phyloP scores from a whole-genome alignment of 1,140 invertebrate genomes.

The Trichomalopsis sarcophagae region DNA sequence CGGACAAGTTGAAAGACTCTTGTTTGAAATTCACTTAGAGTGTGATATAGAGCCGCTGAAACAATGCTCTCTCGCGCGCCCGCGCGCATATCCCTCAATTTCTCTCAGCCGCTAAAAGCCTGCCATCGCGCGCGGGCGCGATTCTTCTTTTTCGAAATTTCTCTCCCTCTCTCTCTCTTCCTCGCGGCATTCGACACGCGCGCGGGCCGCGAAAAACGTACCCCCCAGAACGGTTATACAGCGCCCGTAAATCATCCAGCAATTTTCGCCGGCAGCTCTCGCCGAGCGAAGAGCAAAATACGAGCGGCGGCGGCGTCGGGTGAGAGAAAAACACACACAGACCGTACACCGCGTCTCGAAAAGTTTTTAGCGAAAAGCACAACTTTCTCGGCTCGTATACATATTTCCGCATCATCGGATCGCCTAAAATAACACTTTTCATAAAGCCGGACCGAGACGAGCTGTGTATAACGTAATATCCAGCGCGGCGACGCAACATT shows the following conservation, averaged over 20 bases:
- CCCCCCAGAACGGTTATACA: too few species aligned
- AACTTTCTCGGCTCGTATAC: neutral
- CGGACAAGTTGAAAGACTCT: neutral
- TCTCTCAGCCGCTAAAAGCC: neutral
- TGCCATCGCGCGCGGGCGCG: neutral
- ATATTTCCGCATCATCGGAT: neutral
- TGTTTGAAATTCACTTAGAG: neutral
- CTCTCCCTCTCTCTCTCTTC: neutral
- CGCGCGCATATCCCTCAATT: neutral
- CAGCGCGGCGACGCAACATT: neutral
- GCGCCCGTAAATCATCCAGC: neutral
- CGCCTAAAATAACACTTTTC: neutral
- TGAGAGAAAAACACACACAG: neutral
- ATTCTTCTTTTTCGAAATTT: slow-evolving; percentile 2
- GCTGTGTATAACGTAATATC: neutral
- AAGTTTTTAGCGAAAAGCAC: neutral
- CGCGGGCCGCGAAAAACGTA: neutral
- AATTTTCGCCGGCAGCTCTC: neutral
- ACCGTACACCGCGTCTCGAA: neutral
- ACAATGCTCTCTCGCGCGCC: neutral
- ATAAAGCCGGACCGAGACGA: neutral
- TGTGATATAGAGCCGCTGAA: neutral
- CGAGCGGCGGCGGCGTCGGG: neutral
- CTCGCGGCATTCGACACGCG: neutral
- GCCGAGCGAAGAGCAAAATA: neutral